phyloP scores from a whole-genome alignment of 2,888 invertebrate genomes.

The Ethmia dodecea region DNA sequence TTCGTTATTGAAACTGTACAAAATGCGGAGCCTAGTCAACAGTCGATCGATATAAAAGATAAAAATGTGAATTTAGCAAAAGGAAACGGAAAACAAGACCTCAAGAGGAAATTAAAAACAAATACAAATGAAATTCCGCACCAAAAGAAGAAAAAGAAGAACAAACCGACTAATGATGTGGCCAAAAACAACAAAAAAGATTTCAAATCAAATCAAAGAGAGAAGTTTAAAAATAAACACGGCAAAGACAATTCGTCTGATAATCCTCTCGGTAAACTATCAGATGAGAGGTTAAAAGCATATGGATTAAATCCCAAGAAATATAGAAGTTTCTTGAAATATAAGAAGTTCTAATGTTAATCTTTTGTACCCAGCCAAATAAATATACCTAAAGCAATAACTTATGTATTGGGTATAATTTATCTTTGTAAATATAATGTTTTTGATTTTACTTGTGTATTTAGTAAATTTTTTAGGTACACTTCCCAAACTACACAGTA shows the following conservation, averaged over 20 bases:
- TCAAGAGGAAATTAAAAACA: constrained; percentile 14
- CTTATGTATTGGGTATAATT: too few relatives aligned
- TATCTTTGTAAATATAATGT: too few relatives aligned
- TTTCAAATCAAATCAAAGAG: constrained; percentile 33
- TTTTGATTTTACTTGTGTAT: too few relatives aligned
- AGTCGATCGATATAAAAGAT: constrained; percentile 6
- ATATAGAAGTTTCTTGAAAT: constrained; percentile 86
- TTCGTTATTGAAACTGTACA: constrained; percentile 37
- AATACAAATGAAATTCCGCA: constrained; percentile 14
- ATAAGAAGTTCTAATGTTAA: constrained; percentile 67
- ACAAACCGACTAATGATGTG: constrained; percentile 17
- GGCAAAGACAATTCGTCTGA: constrained; percentile 29
- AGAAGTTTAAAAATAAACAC: constrained; percentile 34
- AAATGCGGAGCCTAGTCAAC: constrained; percentile 34
- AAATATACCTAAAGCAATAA: too few relatives aligned
- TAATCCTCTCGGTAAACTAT: constrained; percentile 65
- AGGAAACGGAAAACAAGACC: background rate
- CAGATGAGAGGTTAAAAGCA: constrained; percentile 90
- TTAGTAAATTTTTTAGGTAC: too few relatives aligned
- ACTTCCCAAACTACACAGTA: too few relatives aligned
- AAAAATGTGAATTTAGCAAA: constrained; percentile 8
- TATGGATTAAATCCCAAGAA: constrained; percentile 96
- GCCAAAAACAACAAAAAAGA: constrained; percentile 29
- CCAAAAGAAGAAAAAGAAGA: constrained; percentile 33
- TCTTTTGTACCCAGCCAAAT: too few relatives aligned